Evolutionary conservation across 30 jellyfish, hydroid and myxozoan genomes (phyloP).

Genomic region (Calvadosia cruxmelitensis): DNA sequence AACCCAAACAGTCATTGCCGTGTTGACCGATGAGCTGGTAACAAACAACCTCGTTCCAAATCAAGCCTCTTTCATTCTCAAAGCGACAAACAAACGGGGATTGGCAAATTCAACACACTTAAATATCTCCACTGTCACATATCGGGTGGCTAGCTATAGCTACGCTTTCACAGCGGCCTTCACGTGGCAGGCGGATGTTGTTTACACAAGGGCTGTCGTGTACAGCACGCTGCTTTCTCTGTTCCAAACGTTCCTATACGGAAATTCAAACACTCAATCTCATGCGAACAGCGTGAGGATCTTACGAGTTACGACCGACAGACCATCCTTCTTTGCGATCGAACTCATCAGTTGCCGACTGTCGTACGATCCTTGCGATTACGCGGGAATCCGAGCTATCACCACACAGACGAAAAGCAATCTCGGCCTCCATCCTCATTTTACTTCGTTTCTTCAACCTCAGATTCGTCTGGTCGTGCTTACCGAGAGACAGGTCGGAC

Average conservation of each 20-base stretch:
- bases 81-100: constrained; percentile 78
- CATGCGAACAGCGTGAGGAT: constrained; percentile 12
- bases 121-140: constrained; percentile 7
- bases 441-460: not conserved
- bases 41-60: constrained; percentile 9
- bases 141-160: constrained; percentile 27
- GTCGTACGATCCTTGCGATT: constrained; percentile 56
- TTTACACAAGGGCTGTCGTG: constrained; percentile 11
- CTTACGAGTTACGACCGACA: constrained; percentile 8
- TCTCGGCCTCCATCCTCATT: not conserved
- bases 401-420: constrained; percentile 2
- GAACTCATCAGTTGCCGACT: constrained; percentile 43
- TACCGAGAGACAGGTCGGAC: constrained; percentile 29
- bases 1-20: constrained; percentile 25
- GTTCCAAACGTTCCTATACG: constrained; percentile 1
- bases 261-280: constrained; percentile 7
- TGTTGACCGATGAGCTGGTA: constrained; percentile 9
- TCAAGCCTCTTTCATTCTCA: constrained; percentile 12
- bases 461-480: constrained; percentile 2
- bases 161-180: constrained; percentile 31
- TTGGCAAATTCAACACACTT: constrained; percentile 30
- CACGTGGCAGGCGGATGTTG: constrained; percentile 39
- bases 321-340: constrained; percentile 31
- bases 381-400: constrained; percentile 1
- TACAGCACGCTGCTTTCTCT: constrained; percentile 1